Evolutionary conservation across 2,888 invertebrate species (phyloP).

Genomic region (Piscicola geometra): DNA sequence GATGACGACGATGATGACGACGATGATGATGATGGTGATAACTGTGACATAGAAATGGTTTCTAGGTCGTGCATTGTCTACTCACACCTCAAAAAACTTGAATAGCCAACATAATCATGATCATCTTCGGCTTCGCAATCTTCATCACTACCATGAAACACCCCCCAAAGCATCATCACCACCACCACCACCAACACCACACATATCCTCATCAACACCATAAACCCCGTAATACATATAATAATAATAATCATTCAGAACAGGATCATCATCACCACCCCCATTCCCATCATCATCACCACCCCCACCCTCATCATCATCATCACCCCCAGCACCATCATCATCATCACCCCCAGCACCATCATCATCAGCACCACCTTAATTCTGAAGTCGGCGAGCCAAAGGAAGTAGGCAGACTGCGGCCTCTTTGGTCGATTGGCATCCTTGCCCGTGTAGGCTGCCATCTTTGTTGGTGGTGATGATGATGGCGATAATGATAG

Average conservation of each 20-base stretch:
- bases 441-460: constrained; percentile 72
- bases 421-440: constrained; percentile 84
- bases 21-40: not conserved
- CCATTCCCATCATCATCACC: too few species aligned
- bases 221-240: not conserved
- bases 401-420: constrained; percentile 84
- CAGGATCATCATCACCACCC: too few species aligned
- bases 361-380: constrained; percentile 8
- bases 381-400: constrained; percentile 82
- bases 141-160: too few species aligned
- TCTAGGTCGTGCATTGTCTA: too few species aligned
- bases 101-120: too few species aligned
- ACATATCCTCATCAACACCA: not conserved
- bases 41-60: not conserved
- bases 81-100: too few species aligned
- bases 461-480: constrained; percentile 60
- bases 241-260: not conserved
- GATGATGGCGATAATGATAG: too few species aligned
- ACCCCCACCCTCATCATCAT: not conserved
- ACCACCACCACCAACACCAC: too few species aligned
- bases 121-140: too few species aligned
- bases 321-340: not conserved
- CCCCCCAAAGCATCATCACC: too few species aligned
- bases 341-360: not conserved
- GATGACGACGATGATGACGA: not conserved